Conservation (phyloP, 2,888 invertebrate species). For the Amphipoea lucens region DNA sequence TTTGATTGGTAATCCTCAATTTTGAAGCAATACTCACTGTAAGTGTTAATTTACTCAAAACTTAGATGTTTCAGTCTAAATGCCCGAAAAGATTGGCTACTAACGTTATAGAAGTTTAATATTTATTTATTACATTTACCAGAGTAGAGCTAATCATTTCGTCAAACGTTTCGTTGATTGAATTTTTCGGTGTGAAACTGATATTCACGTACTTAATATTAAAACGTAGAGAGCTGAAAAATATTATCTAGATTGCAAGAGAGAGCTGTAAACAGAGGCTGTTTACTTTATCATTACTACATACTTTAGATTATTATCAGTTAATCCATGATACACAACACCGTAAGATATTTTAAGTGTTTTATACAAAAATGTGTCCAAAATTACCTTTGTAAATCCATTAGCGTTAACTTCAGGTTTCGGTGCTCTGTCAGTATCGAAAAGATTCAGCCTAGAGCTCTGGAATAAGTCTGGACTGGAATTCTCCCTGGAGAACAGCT, state of each 20-base stretch:
- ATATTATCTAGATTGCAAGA: background rate
- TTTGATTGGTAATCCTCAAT: constrained; percentile 18
- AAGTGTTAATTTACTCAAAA: constrained; percentile 40
- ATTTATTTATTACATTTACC: constrained; percentile 34
- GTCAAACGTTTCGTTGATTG: constrained; percentile 34
- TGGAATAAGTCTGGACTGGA: constrained; percentile 87
- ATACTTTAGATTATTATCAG: constrained; percentile 30
- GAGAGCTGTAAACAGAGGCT: constrained; percentile 1
- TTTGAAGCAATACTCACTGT: constrained; percentile 15
- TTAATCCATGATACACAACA: background rate
- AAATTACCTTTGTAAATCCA: constrained; percentile 80
- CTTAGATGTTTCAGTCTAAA: constrained; percentile 48
- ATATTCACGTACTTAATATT: background rate
- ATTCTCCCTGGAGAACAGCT: constrained; percentile 84
- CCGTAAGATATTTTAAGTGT: background rate
- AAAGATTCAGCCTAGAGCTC: constrained; percentile 85
- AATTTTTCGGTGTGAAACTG: constrained; percentile 26
- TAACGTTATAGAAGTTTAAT: constrained; percentile 32
- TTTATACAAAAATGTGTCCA: background rate
- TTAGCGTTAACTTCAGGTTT: constrained; percentile 79
- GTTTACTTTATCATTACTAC: constrained; percentile 11
- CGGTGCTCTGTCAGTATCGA: constrained; percentile 85
- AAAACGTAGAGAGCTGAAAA: background rate
- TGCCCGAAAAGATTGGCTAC: constrained; percentile 49
- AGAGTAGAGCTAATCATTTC: constrained; percentile 29